Evolutionary conservation across 2,888 invertebrate species (phyloP), one percentile per base, ranked within the genome.

Genomic region (Rutpela maculata): DNA sequence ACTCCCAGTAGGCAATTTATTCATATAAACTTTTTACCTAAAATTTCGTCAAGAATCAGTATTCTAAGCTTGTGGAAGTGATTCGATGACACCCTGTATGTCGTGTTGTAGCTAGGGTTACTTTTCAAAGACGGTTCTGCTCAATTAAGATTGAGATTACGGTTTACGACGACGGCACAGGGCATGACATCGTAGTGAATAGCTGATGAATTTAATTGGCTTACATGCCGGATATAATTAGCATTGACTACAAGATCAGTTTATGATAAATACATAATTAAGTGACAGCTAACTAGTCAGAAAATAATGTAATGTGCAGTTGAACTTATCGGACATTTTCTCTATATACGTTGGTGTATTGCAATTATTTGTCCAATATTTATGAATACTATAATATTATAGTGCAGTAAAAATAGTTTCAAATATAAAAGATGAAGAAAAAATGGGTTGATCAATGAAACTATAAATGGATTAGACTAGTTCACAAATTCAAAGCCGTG

Each of bases 141-240:
- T 17, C 31, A 17, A 3, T 74, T 43, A 68, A 26, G 50, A 56
- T 43, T 17, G 17, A 60, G 66, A 31, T 59, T 67, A 66, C 57
- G 56, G 69, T 75, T 75, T 65, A 72, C 69, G 68, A 70, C 22
- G 62, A 66, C 62, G 67, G 68, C 71, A 60, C 60, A 70, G 56
- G 63, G 69, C 63, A 68, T 57, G 66, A 59, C 74, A 75, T 67
- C 55, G 43, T 43, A 57, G 67, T 73, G 68, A 73, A 72, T 63
- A 75, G 65, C 70, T 73, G 74, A 80, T 77, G 73, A 72, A 72
- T 69, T 76, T 83, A 83, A 83, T 84, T 84, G 83, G 83, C 63
- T 77, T 76, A 59, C 78, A 78, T 80, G 83, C 81, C 80, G 80
- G 79, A 80, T 81, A 80, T 80, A 83, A 84, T 84, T 82, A 82